Percentiles rank a stretch among this genome's conserved stretches.
phyloP scores from a whole-genome alignment of 2,888 invertebrate species.

The Lysandra bellargus region DNA sequence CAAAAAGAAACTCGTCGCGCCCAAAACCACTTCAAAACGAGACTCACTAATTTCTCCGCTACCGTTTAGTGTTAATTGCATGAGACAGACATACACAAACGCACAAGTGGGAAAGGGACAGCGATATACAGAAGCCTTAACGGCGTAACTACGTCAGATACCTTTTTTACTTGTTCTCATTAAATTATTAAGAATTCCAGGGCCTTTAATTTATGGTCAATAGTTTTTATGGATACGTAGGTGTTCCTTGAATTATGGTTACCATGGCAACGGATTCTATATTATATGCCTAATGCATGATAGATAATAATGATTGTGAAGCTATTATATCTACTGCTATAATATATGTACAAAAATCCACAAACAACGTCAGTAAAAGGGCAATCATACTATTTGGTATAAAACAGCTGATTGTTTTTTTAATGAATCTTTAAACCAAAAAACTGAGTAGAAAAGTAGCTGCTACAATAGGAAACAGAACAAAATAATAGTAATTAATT shows the following conservation, averaged over 20 bases:
- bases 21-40: slow-evolving; percentile 5
- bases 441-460: too few relatives aligned
- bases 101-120: neutral
- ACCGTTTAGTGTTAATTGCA: slow-evolving; percentile 76
- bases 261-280: neutral
- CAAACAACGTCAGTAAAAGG: too few relatives aligned
- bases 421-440: too few relatives aligned
- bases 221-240: slow-evolving; percentile 7
- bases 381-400: too few relatives aligned
- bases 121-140: slow-evolving; percentile 49
- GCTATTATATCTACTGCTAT: too few relatives aligned
- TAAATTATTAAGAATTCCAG: slow-evolving; percentile 26
- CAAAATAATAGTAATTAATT: too few relatives aligned
- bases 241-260: neutral
- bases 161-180: slow-evolving; percentile 23
- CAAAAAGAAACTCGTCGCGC: neutral
- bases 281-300: too few relatives aligned
- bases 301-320: too few relatives aligned
- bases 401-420: too few relatives aligned
- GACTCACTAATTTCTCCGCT: slow-evolving; percentile 74
- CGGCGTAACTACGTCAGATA: slow-evolving; percentile 43
- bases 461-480: too few relatives aligned
- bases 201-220: neutral
- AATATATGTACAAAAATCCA: too few relatives aligned
- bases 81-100: slow-evolving; percentile 50